Evolutionary conservation across 2,797 vertebrate species (phyloP).

Genomic region (Propithecus deckenii): DNA sequence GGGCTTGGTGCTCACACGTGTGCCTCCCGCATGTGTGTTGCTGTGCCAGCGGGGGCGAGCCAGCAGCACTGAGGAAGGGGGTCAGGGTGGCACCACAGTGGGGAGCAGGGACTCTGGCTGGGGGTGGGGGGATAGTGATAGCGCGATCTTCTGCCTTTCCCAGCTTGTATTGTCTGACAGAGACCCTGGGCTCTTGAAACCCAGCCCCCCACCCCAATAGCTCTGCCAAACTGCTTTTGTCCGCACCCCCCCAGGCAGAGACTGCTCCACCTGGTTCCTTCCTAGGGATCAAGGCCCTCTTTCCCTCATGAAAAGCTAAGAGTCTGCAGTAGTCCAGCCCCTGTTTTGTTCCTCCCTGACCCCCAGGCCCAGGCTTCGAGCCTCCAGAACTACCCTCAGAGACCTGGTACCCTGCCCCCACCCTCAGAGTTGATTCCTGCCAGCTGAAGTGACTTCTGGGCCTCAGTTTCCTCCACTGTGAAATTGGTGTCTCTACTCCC

Average conservation of each 20-base stretch:
- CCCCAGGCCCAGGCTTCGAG: not conserved
- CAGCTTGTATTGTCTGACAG: constrained; percentile 9
- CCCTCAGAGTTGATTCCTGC: not conserved
- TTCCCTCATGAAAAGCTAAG: not conserved
- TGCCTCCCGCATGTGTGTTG: constrained; percentile 74
- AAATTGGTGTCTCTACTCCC: not conserved
- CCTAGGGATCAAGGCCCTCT: not conserved
- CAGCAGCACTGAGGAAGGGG: constrained; percentile 69
- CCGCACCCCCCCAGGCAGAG: not conserved
- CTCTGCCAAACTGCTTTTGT: constrained; percentile 62
- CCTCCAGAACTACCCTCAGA: not conserved
- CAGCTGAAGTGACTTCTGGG: constrained; percentile 33
- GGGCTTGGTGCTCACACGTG: constrained; percentile 75
- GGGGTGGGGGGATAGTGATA: not conserved
- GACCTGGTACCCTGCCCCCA: not conserved
- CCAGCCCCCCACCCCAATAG: constrained; percentile 15
- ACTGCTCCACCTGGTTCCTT: constrained; percentile 5
- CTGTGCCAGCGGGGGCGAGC: constrained; percentile 75
- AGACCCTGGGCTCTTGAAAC: constrained; percentile 53
- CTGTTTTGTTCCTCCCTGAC: not conserved
- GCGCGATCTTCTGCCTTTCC: not conserved
- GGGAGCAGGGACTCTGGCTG: not conserved
- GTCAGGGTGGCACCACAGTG: constrained; percentile 56
- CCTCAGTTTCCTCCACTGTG: not conserved
- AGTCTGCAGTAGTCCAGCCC: not conserved